Base-by-base conservation (phyloP, 2,113 vertebrate genomes). In the Jaculus jaculus region DNA sequence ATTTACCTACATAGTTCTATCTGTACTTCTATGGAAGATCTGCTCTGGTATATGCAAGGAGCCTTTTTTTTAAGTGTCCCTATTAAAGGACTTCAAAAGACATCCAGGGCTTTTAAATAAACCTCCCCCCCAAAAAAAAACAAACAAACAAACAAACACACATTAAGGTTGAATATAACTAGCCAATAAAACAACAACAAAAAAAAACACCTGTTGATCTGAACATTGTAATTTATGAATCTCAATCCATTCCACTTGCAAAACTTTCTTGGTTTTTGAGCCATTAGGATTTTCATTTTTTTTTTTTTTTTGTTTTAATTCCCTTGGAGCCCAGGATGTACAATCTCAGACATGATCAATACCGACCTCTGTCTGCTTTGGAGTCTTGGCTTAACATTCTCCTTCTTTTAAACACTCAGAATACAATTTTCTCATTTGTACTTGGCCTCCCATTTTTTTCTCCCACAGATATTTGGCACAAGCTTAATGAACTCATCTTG, bases 401-500 rank as follows among this genome's bases (percentile, higher is more conserved):
- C 74, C 9, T 13, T 84, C 13, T 82, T 21, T 85, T 60, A 90
- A 89, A 86, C 4, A 82, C 88, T 84, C 7, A 95, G 66, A 81
- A 26, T 54, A 39, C 34, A 32, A 42, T 94, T 95, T 82, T 89
- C 1, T 17, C 18, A n/a, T 72, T 73, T 84, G 90, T 58, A 26
- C 20, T 84, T 90, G 72, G 71, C 23, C 26, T 10, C 4, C 37
- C n/a, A n/a, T n/a, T 89, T 34, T 60, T 80, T 86, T 89, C 51
- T 89, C 51, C 93, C 87, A 91, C 3, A 83, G 21, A 83, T 93
- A 75, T 60, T 84, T 94, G 66, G 39, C 28, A 61, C 34, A 88
- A 66, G 9, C 88, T 93, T 92, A 94, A 94, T 95, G 80, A 91
- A 83, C 30, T 92, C 13, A 71, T 94, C 42, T 60, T 92, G 39